Base-by-base conservation (phyloP, 2,888 invertebrate species). In the Amphiduros pacificus region DNA sequence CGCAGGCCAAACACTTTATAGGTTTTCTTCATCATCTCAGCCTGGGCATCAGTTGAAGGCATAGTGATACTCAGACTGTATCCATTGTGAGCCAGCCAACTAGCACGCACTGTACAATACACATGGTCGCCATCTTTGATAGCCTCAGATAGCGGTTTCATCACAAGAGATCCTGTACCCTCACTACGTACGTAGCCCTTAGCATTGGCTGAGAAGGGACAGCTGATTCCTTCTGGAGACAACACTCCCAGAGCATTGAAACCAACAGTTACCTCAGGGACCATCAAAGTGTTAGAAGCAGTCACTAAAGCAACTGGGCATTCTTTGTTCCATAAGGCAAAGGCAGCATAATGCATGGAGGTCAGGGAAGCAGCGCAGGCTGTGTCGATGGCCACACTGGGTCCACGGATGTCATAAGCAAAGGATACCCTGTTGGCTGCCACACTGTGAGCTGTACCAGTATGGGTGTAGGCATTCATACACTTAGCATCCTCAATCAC, bases 141-240 rank as follows among this genome's bases (percentile, higher is more conserved):
- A 9, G 73, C 69, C 41, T 71, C 68, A 2, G 53, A 56, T 0
- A 77, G 69, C 4, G 71, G 60, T 59, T 79, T 80, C 29, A 82
- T 53, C 26, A 80, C 61, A 4, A 79, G 62, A n/a, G 71, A 74
- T 0, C 77, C 80, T 55, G 74, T 74, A 0, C 79, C 80, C 58
- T 82, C 82, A 4, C 76, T 74, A 54, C 80, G 64, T 17, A 76
- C 80, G 64, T 81, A 82, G 20, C 82, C 82, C 55, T 73, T 69
- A 5, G 82, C 82, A 24, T 68, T 57, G 1, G 68, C 71, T 60
- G 80, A 80, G 62, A 82, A 82, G 14, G 76, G 72, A 20, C 74
- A 64, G 58, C 78, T 79, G 50, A 69, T 71, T 48, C 81, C 80
- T 24, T 78, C 73, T 6, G 69, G 63, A 0, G 78, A 73, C 1